Conservation (phyloP, 2,888 invertebrate genomes). For the Ethmia dodecea region DNA sequence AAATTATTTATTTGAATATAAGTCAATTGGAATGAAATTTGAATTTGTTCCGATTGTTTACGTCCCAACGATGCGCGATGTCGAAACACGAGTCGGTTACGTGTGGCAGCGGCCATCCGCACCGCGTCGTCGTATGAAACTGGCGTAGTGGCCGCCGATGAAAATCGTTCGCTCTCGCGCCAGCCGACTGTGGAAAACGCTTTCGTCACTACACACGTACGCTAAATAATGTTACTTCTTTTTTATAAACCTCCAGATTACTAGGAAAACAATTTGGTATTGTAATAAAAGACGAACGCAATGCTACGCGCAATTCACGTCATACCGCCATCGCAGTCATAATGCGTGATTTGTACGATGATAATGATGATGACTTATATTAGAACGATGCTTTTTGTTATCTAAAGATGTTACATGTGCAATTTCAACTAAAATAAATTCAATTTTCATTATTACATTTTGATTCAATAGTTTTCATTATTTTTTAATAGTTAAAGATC, state of each 20-base stretch:
- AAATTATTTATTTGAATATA: no score
- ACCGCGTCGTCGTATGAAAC: conserved; percentile 29
- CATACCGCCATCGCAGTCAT: no score
- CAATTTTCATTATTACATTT: no score
- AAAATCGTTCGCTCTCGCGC: conserved; percentile 37
- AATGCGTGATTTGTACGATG: neutral
- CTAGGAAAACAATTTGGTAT: conserved; percentile 11
- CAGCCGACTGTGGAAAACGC: conserved; percentile 51
- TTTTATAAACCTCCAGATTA: conserved; percentile 11
- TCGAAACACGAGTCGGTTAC: conserved; percentile 14
- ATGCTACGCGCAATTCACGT: conserved; percentile 1
- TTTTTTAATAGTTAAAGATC: no score
- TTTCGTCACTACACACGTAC: conserved; percentile 37
- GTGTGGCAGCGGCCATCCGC: conserved; percentile 27
- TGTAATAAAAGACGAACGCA: conserved; percentile 3
- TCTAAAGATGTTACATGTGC: no score
- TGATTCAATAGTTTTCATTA: no score
- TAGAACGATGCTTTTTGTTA: no score
- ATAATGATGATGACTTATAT: no score
- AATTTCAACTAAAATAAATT: no score
- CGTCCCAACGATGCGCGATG: conserved; percentile 37
- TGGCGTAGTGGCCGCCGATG: conserved; percentile 31
- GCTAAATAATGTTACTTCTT: conserved; percentile 19
- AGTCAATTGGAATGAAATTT: neutral
- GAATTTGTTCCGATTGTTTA: conserved; percentile 36